Conservation (phyloP, 2,113 vertebrate species). For the Pituophis catenifer region DNA sequence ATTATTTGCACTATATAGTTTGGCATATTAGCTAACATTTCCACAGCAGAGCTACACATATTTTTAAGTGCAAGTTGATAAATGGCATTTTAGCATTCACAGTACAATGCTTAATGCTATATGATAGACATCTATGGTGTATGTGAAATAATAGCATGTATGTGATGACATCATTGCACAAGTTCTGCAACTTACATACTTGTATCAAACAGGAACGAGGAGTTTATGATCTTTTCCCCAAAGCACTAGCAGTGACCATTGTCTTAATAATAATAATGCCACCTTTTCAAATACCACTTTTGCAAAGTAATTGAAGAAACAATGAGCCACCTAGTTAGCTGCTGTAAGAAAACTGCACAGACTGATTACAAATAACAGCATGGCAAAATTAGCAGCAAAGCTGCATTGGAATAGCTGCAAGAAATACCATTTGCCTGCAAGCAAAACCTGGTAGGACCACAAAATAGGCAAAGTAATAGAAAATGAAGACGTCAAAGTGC, state of each 20-base stretch:
- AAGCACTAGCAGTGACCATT: conserved; percentile 15
- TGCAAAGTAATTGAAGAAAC: background rate
- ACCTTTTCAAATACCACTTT: background rate
- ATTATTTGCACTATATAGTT: background rate
- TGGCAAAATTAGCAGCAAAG: background rate
- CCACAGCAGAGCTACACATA: background rate
- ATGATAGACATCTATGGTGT: background rate
- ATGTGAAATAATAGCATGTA: background rate
- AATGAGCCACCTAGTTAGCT: background rate
- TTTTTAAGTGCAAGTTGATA: background rate
- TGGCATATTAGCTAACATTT: background rate
- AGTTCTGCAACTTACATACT: background rate
- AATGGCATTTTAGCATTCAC: background rate
- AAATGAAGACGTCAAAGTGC: background rate
- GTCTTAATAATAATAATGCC: background rate
- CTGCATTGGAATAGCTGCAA: background rate
- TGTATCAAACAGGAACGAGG: background rate
- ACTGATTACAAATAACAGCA: background rate
- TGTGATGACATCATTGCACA: background rate
- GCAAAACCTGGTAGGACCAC: background rate
- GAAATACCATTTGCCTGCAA: background rate
- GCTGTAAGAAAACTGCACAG: background rate
- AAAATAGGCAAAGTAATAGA: background rate
- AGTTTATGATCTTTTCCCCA: conserved; percentile 15
- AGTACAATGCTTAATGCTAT: background rate